A percentile compares a stretch with the other conserved stretches of the same genome.
Conservation (phyloP, 2,888 invertebrate genomes). For the Acronicta aceris region DNA sequence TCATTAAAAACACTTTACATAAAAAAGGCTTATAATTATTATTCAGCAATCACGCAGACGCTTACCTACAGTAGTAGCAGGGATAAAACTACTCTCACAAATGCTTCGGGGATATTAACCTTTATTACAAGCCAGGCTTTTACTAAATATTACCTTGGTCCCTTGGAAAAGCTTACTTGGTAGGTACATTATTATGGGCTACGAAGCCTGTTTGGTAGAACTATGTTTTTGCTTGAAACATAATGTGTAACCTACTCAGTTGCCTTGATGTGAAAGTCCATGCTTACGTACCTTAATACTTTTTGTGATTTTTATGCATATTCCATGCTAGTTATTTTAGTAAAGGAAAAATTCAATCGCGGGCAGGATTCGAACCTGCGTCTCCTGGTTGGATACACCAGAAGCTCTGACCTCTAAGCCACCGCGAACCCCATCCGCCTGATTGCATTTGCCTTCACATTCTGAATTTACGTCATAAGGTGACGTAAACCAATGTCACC, state of each 20-base stretch:
- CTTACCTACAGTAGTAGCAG: constrained; percentile 48
- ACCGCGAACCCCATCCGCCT: too few relatives aligned
- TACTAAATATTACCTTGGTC: constrained; percentile 57
- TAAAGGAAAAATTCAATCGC: too few relatives aligned
- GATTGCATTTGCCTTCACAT: too few relatives aligned
- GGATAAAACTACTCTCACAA: constrained; percentile 78
- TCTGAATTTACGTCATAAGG: too few relatives aligned
- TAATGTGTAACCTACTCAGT: neutral
- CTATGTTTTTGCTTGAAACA: constrained; percentile 1
- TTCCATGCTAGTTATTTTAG: too few relatives aligned
- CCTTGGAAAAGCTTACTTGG: constrained; percentile 54
- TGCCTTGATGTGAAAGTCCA: neutral
- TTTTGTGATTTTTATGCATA: too few relatives aligned
- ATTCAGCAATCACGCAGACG: constrained; percentile 13
- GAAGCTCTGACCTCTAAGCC: too few relatives aligned
- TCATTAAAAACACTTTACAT: neutral
- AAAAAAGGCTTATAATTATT: constrained; percentile 1
- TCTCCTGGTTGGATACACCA: too few relatives aligned
- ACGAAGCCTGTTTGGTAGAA: constrained; percentile 21
- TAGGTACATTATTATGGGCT: constrained; percentile 16
- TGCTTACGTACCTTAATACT: too few relatives aligned
- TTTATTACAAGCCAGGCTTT: constrained; percentile 72
- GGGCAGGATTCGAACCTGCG: too few relatives aligned
- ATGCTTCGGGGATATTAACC: constrained; percentile 77
- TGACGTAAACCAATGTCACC: too few relatives aligned